Evolutionary conservation across 2,797 vertebrate genomes (phyloP).

Genomic region (Dicrostonyx torquatus): DNA sequence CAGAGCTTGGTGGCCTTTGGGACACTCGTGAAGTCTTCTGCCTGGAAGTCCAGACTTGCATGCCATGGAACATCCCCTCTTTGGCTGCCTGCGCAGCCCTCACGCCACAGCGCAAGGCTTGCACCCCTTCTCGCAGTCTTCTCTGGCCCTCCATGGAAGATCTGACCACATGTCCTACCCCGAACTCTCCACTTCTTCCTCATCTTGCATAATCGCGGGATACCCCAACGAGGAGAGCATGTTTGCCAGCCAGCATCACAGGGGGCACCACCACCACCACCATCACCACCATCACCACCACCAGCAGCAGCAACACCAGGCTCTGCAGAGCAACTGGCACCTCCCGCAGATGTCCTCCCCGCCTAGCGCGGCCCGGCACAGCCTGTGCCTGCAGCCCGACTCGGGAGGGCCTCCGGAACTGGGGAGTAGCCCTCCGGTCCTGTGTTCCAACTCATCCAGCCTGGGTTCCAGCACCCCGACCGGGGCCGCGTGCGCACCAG

Average conservation of each 20-base stretch:
- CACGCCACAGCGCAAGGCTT: constrained; percentile 95
- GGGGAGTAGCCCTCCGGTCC: constrained; percentile 91
- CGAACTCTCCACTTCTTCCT: constrained; percentile 91
- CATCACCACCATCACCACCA: constrained; percentile 93
- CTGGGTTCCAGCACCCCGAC: constrained; percentile 92
- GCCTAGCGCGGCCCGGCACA: constrained; percentile 88
- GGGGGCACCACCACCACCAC: constrained; percentile 89
- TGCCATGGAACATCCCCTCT: constrained; percentile 98
- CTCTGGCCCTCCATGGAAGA: constrained; percentile 95
- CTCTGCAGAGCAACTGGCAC: constrained; percentile 95
- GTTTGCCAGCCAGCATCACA: constrained; percentile 93
- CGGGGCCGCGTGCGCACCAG: constrained; percentile 92
- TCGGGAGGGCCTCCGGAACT: constrained; percentile 91
- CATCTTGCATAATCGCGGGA: constrained; percentile 95
- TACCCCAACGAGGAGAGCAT: constrained; percentile 95
- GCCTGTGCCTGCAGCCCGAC: constrained; percentile 93
- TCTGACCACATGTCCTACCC: constrained; percentile 98
- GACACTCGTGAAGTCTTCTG: constrained; percentile 85
- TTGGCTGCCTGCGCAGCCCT: constrained; percentile 98
- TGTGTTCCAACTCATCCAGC: constrained; percentile 94
- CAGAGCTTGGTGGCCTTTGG: constrained; percentile 83
- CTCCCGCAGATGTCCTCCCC: constrained; percentile 95
- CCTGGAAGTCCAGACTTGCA: constrained; percentile 86
- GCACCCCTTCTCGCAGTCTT: constrained; percentile 97
- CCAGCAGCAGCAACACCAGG: constrained; percentile 88